A percentile compares a stretch with the other conserved stretches of the same genome.
Evolutionary conservation across 2,888 invertebrate genomes (phyloP).

Genomic region (Diarsia dahlii): DNA sequence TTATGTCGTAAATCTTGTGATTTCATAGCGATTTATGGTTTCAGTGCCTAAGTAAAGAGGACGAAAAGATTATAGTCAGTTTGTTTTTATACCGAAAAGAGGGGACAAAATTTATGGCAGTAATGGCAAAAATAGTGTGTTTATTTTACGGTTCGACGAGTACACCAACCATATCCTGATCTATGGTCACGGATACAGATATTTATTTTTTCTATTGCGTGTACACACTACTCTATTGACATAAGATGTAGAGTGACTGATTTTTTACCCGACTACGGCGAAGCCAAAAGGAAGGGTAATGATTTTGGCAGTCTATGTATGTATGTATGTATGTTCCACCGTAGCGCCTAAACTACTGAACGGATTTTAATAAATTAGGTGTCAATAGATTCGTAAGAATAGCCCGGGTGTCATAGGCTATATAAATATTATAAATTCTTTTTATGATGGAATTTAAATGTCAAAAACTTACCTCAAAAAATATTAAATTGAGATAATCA

Average conservation of each 20-base stretch:
- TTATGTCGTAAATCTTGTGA: conserved; percentile 52
- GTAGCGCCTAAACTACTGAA: no score
- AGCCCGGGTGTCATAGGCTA: no score
- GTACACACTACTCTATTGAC: background rate
- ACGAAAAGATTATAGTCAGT: background rate
- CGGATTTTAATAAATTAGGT: no score
- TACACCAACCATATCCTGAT: background rate
- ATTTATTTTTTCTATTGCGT: background rate
- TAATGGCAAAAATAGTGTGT: background rate
- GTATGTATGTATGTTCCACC: no score
- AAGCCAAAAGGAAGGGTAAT: no score
- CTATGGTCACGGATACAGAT: background rate
- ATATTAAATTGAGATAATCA: no score
- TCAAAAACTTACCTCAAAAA: no score
- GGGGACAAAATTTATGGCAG: conserved; percentile 1
- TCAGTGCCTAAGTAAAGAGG: background rate
- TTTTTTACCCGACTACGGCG: no score
- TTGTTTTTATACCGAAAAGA: conserved; percentile 2
- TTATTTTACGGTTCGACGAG: background rate
- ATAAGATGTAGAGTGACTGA: background rate
- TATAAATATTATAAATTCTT: no score
- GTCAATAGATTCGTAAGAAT: no score
- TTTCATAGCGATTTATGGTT: conserved; percentile 32
- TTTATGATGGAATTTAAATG: no score
- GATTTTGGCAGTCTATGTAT: no score